Evolutionary conservation across 2,797 vertebrate genomes (phyloP), one percentile per base, ranked within the genome.

Genomic region (Setipinna tenuifilis): DNA sequence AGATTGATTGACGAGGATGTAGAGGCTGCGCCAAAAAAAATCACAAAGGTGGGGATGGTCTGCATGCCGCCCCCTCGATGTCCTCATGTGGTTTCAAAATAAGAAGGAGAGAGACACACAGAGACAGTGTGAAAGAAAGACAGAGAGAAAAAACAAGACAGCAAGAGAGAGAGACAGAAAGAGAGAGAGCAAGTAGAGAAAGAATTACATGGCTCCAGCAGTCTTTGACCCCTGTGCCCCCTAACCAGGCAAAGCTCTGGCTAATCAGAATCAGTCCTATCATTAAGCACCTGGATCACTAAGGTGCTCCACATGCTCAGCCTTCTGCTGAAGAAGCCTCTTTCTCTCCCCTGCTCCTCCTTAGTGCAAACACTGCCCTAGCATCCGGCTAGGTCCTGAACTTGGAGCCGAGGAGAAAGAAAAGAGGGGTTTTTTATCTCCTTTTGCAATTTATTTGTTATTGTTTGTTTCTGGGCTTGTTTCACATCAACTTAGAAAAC

Each of bases 241-340:
- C 11, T 71, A 16, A 28, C 25, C 25, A 17, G 25, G 65, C 25
- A 41, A 25, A 25, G 65, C 65, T 71, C 31, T 71, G 65, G 65
- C 65, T 71, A 71, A 71, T 71, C 65, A 71, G 31, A 71, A 71
- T 71, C 65, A 71, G 31, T 71, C 12, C 11, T 4, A 71, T 71
- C 25, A 71, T 71, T 71, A 71, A 31, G 65, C 65, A 71, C 14
- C 25, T 71, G 28, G 65, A 71, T 71, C 65, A 17, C 65, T 71
- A 14, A 31, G 65, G 28, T 16, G 28, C 65, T 71, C 28, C 17
- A 12, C 12, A 12, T 16, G 28, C 65, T 71, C 28, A 35, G 28
- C 12, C 12, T 12, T 71, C 25, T 4, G 65, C 65, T 31, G 28
- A 25, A 31, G 65, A 71, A 31, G 28, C 65, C 28, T 71, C 65